These are phyloP conservation scores for Rostratula benghalensis DNA, from an alignment of 2,113 vertebrate species.

Conservation along the genomic window DNA sequence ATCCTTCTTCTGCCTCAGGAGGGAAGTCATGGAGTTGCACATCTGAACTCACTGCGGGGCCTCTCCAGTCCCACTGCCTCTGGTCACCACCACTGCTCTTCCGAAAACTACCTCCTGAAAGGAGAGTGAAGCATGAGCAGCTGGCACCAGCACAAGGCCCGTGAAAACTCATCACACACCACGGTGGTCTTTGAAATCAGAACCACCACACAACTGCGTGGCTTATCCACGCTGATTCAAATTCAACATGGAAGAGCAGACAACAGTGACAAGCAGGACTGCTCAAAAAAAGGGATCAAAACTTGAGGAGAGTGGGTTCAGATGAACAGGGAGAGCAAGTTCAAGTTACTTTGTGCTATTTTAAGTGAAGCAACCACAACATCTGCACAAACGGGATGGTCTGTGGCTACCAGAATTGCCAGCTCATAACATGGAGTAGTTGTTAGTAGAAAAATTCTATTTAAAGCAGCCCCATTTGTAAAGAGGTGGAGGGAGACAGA, in stretches of 20 bases:
- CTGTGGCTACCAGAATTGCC: not conserved
- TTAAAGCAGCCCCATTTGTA: not conserved
- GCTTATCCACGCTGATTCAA: not conserved
- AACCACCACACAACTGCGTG: not conserved
- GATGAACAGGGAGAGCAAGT: not conserved
- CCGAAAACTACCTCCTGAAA: constrained; percentile 78
- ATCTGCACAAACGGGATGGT: not conserved
- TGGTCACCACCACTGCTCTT: constrained; percentile 75
- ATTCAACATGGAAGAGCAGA: not conserved
- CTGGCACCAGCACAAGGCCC: not conserved
- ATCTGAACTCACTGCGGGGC: constrained; percentile 74
- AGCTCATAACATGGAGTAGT: not conserved
- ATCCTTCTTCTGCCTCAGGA: constrained; percentile 23
- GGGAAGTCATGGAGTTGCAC: constrained; percentile 45
- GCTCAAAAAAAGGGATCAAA: not conserved
- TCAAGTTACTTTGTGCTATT: not conserved
- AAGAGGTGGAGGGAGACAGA: not conserved
- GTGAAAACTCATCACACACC: not conserved
- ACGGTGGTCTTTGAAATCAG: not conserved
- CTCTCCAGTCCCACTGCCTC: constrained; percentile 75
- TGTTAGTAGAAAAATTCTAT: not conserved
- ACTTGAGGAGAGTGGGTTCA: not conserved
- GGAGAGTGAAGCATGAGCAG: not conserved
- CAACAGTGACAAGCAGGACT: not conserved
- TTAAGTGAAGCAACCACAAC: not conserved